Evolutionary conservation across 2,888 invertebrate species (phyloP).

Genomic region (Epsilonema sp.): DNA sequence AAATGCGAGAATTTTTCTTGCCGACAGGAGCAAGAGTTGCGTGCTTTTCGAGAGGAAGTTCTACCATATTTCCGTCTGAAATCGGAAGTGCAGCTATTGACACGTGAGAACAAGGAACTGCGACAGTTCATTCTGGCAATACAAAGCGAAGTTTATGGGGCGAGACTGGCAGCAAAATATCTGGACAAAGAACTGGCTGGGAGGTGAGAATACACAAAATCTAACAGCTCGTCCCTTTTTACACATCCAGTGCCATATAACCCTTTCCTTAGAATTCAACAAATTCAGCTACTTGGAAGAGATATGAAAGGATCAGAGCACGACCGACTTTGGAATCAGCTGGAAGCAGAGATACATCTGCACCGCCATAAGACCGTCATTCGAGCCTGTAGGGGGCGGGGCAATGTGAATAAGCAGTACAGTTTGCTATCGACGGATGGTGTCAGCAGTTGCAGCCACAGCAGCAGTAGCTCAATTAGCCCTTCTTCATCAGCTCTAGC

Average conservation of each 20-base stretch:
- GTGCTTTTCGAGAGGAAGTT: conserved; percentile 20
- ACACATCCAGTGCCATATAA: neutral
- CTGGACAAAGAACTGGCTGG: conserved; percentile 60
- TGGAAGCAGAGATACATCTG: conserved; percentile 64
- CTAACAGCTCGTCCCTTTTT: neutral
- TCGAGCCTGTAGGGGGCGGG: conserved; percentile 36
- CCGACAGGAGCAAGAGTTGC: conserved; percentile 38
- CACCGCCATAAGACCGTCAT: conserved; percentile 62
- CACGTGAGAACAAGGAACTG: conserved; percentile 48
- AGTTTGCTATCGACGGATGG: neutral
- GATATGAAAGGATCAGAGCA: conserved; percentile 59
- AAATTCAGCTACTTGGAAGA: conserved; percentile 55
- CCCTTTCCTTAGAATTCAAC: conserved; percentile 47
- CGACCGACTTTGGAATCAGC: conserved; percentile 56
- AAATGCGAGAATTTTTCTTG: too few relatives aligned
- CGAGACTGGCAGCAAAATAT: conserved; percentile 61
- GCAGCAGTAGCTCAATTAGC: conserved; percentile 29
- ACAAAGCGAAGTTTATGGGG: conserved; percentile 61
- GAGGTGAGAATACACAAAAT: conserved; percentile 27
- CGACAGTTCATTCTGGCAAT: conserved; percentile 50
- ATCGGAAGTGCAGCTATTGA: conserved; percentile 23
- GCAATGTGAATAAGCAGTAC: conserved; percentile 23
- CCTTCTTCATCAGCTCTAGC: too few relatives aligned
- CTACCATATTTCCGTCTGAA: conserved; percentile 15
- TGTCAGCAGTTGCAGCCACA: neutral